These are phyloP conservation scores for Horisme vitalbata DNA, from an alignment of 2,888 invertebrate species.

Conservation along the genomic window DNA sequence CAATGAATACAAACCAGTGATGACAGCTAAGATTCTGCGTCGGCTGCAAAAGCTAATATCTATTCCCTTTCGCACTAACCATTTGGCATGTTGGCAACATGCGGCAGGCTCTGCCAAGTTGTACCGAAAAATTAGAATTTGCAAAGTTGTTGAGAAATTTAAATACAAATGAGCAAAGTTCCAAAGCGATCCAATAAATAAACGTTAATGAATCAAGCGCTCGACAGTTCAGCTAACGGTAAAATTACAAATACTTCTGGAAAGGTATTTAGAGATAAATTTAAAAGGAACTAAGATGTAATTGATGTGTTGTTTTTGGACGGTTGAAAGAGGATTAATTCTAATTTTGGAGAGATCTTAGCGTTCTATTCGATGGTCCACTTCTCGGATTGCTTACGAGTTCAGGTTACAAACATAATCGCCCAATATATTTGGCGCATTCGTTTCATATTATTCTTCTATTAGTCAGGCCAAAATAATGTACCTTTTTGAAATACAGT, in stretches of 20 bases:
- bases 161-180: slow-evolving; percentile 60
- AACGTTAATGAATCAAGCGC: slow-evolving; percentile 57
- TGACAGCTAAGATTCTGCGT: not conserved
- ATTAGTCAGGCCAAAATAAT: too few relatives aligned
- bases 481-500: not conserved
- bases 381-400: too few relatives aligned
- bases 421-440: too few relatives aligned
- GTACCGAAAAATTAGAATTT: slow-evolving; percentile 45
- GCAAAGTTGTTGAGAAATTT: slow-evolving; percentile 50
- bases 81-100: slow-evolving; percentile 28
- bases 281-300: slow-evolving; percentile 17
- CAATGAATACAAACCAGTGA: too few relatives aligned
- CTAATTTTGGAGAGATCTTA: not conserved
- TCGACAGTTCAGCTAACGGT: slow-evolving; percentile 44
- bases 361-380: too few relatives aligned
- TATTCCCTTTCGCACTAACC: slow-evolving; percentile 20
- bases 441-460: too few relatives aligned
- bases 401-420: too few relatives aligned
- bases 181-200: slow-evolving; percentile 56
- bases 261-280: slow-evolving; percentile 24
- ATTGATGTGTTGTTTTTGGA: not conserved
- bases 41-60: not conserved
- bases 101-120: slow-evolving; percentile 28
- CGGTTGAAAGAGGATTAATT: not conserved
- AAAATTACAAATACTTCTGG: slow-evolving; percentile 45